Evolutionary conservation across 2,113 vertebrate genomes (phyloP), one percentile per base, ranked within the genome.

Genomic region (Melanerpes aurifrons): DNA sequence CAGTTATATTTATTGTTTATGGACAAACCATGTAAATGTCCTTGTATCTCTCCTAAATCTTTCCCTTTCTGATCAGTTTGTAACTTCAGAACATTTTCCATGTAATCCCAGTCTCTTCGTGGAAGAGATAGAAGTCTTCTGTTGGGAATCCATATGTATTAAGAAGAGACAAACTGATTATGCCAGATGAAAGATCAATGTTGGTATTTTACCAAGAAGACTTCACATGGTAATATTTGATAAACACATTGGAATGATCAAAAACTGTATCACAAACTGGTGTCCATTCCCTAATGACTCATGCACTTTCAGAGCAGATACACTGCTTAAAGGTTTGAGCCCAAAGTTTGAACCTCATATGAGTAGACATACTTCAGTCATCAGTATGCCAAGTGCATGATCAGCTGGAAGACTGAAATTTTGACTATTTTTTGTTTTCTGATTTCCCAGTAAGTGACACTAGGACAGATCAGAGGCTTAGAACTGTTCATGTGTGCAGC

Each of bases 1-100:
- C 37, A 1, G 1, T 47, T 92, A 5, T 3, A 26, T 29, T 26
- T 70, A n/a, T 24, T 1, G 1, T 35, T 8, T 47, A 3, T 25
- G 28, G 50, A 19, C 3, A 84, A 57, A 35, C 3, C 4, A 15
- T 3, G 4, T 24, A 54, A 40, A 59, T 31, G 8, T 68, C 10
- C 5, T 7, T 28, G 4, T 64, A 31, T 14, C 6, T 83, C 24
- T 62, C 35, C 21, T 25, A 40, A 61, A 40, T 7, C 29, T 72
- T 18, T 59, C 13, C 7, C 16, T 72, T 87, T 89, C 37, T 53
- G 24, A 43, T n/a, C 8, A 56, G 5, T 78, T 78, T 6, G 35
- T 50, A 56, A 13, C 6, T 15, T 82, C 61, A 82, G 28, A 4
- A 6, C 16, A 57, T 87, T 48, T 21, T 53, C 6, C 8, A 3